phyloP scores from a whole-genome alignment of 2,113 vertebrate species.

The Neomonachus schauinslandi region DNA sequence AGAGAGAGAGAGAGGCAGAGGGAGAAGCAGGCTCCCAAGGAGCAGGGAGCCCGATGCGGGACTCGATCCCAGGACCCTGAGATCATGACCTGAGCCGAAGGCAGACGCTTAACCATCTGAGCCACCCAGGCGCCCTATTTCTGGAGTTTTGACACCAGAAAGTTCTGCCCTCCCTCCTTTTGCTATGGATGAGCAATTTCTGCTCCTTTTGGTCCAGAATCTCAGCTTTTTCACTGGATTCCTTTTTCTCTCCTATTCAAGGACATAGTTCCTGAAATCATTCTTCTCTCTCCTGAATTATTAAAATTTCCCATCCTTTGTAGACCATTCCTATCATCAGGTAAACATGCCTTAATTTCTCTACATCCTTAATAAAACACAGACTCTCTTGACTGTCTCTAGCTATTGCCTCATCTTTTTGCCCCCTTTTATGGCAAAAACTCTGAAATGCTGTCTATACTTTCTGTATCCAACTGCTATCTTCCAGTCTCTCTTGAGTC shows the following conservation, averaged over 20 bases:
- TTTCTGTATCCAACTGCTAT: background rate
- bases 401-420: background rate
- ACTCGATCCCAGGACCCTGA: background rate
- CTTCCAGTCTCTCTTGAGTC: background rate
- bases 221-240: background rate
- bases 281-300: background rate
- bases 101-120: background rate
- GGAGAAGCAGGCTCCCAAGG: no score
- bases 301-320: background rate
- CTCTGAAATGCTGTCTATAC: background rate
- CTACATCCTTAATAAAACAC: background rate
- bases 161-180: background rate
- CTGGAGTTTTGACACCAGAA: background rate
- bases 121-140: background rate
- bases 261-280: background rate
- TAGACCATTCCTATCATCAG: background rate
- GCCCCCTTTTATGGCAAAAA: background rate
- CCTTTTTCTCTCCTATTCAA: background rate
- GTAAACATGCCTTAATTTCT: background rate
- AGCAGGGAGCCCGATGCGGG: no score
- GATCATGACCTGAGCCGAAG: background rate
- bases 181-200: background rate
- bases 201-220: background rate
- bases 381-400: background rate
- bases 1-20: no score